Conservation (phyloP, 64 coral and sea anemone species). For the Exaiptasia diaphana region DNA sequence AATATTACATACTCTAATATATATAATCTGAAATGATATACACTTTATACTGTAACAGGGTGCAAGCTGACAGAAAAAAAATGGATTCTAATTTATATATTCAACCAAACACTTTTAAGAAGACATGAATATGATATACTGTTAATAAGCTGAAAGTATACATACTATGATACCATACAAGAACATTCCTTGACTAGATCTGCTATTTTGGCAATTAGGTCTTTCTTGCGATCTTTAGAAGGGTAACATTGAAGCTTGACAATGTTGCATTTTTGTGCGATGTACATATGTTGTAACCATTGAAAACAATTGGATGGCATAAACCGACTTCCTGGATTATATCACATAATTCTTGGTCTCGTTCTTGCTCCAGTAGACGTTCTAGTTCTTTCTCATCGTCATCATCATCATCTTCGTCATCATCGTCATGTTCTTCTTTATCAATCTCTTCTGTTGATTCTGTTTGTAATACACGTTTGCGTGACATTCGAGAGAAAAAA, state of each 20-base stretch:
- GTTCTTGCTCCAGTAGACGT: not conserved
- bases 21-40: too few relatives aligned
- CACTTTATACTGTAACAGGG: too few relatives aligned
- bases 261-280: not conserved
- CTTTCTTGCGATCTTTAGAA: not conserved
- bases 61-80: too few relatives aligned
- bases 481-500: slow-evolving; percentile 46
- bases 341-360: not conserved
- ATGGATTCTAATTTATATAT: too few relatives aligned
- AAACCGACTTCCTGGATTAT: not conserved
- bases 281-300: not conserved
- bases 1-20: too few relatives aligned
- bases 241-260: not conserved
- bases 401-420: not conserved
- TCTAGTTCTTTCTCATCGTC: not conserved
- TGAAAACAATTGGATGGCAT: slow-evolving; percentile 1
- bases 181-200: not conserved
- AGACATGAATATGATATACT: too few relatives aligned
- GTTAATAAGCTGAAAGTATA: not conserved
- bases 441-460: not conserved
- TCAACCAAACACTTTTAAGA: too few relatives aligned
- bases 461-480: not conserved
- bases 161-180: not conserved
- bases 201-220: not conserved
- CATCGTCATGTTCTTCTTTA: not conserved